A percentile compares a stretch with the other conserved stretches of the same genome.
These are phyloP conservation scores for Meandrina meandrites DNA, from an alignment of 92 coral and sea anemone species.

Conservation along the genomic window DNA sequence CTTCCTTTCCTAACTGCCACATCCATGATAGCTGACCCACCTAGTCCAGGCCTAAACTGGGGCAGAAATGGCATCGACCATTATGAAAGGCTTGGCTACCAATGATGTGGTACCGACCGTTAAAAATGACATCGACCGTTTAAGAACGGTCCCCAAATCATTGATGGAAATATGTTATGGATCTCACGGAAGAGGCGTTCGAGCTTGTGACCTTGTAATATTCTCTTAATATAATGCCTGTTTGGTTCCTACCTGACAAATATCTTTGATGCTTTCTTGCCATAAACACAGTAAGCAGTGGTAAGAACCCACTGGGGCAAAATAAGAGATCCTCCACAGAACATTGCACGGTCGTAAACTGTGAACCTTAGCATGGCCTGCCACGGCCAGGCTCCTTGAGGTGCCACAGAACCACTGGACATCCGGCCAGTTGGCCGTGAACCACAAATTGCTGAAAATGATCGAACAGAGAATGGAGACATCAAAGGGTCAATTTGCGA, in stretches of 20 bases:
- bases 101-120: no score
- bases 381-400: conserved; percentile 75
- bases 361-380: conserved; percentile 66
- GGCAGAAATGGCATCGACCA: no score
- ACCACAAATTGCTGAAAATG: conserved; percentile 66
- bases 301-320: conserved; percentile 78
- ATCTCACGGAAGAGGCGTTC: neutral
- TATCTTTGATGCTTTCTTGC: conserved; percentile 47
- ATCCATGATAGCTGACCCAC: no score
- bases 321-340: conserved; percentile 69
- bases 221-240: neutral
- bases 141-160: no score
- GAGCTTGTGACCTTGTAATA: neutral
- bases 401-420: conserved; percentile 60
- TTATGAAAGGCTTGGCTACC: no score
- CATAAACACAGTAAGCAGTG: conserved; percentile 76
- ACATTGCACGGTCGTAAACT: conserved; percentile 39
- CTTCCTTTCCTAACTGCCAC: no score
- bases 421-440: conserved; percentile 51
- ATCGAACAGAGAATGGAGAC: neutral
- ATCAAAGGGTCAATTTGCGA: neutral
- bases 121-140: no score
- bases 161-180: no score
- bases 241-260: conserved; percentile 60
- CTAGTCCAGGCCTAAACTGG: no score